Evolutionary conservation across 2,113 vertebrate genomes (phyloP).

Genomic region (Garra rufa): DNA sequence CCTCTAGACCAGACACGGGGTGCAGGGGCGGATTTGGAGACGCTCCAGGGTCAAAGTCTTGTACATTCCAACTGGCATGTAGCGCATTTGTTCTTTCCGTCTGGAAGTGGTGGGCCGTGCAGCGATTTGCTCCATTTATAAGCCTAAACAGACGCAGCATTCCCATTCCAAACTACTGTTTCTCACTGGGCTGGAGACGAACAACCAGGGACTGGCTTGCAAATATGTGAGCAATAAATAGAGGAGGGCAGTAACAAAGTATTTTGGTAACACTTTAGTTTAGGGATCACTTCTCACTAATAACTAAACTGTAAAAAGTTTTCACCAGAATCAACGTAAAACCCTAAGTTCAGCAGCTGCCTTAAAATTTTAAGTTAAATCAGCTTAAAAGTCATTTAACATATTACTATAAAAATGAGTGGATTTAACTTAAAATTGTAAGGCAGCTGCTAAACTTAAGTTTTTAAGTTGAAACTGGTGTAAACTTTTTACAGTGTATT

Average conservation of each 20-base stretch:
- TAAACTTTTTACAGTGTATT: no score
- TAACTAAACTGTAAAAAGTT: no score
- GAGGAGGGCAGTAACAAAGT: neutral
- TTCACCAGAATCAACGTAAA: no score
- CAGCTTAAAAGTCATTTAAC: no score
- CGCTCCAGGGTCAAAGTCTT: conserved; percentile 50
- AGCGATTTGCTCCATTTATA: neutral
- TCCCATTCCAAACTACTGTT: conserved; percentile 5
- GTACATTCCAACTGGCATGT: conserved; percentile 37
- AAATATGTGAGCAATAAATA: neutral
- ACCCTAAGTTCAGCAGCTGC: no score
- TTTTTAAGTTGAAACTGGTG: no score
- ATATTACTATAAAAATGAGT: no score
- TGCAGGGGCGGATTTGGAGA: conserved; percentile 43
- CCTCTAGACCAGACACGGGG: conserved; percentile 59
- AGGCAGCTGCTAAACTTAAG: no score
- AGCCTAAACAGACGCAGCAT: neutral
- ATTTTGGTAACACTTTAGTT: neutral
- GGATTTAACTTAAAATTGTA: no score
- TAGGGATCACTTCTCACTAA: neutral
- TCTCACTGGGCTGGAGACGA: neutral
- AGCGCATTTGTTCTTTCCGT: conserved; percentile 50
- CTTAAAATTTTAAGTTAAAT: no score
- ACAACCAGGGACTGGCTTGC: neutral
- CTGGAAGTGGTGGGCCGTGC: conserved; percentile 47